These are phyloP conservation scores for Anastrepha obliqua DNA, from an alignment of 1,140 invertebrate genomes.

Conservation along the genomic window DNA sequence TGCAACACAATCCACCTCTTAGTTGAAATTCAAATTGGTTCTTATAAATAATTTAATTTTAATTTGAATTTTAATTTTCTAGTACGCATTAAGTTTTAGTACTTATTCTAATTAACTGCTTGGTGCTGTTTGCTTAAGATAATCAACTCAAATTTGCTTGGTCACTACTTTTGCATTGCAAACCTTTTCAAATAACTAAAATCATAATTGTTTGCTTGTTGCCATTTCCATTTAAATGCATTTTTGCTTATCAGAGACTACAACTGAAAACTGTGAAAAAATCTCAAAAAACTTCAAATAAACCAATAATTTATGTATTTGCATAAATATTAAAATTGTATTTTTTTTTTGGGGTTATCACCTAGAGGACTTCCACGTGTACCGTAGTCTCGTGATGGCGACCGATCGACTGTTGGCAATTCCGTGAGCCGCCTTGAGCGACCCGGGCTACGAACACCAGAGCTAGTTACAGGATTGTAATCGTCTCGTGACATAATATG, in stretches of 20 bases:
- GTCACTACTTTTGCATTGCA: not conserved
- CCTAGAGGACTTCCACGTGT: constrained; percentile 78
- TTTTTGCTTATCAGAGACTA: not conserved
- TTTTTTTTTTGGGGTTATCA: constrained; percentile 61
- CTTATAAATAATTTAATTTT: no score
- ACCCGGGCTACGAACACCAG: constrained; percentile 74
- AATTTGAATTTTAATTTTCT: not conserved
- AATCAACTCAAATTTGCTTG: not conserved
- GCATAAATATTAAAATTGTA: constrained; percentile 2
- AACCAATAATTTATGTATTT: not conserved
- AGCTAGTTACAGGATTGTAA: constrained; percentile 77
- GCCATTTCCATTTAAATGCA: not conserved
- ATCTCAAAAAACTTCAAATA: not conserved
- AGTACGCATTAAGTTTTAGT: not conserved
- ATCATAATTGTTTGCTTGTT: constrained; percentile 34
- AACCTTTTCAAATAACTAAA: not conserved
- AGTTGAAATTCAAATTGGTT: no score
- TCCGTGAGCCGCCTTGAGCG: constrained; percentile 78
- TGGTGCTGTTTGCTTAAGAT: not conserved
- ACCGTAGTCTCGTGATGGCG: constrained; percentile 84
- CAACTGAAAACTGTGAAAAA: not conserved
- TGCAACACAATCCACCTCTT: no score
- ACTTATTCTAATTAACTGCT: constrained; percentile 14
- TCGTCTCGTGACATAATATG: constrained; percentile 84
- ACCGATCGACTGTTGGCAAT: constrained; percentile 89